A percentile compares a stretch with the other conserved stretches of the same genome.
These are phyloP conservation scores for Rhopalosiphum padi DNA, from an alignment of 1,140 invertebrate genomes.

Conservation along the genomic window DNA sequence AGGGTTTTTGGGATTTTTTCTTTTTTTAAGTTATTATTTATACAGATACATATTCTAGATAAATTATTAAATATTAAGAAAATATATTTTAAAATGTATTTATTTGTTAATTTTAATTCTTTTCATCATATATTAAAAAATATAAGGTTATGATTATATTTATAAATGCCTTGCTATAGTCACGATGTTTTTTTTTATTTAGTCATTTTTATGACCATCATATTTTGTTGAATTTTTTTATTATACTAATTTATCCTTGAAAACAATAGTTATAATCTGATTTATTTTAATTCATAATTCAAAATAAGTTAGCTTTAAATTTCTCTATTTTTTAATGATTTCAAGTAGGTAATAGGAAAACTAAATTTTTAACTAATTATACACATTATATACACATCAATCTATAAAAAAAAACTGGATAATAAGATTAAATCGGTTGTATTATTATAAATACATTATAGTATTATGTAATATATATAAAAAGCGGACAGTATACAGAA, in stretches of 20 bases:
- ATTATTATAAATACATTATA: neutral
- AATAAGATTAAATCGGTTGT: neutral
- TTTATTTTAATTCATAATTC: neutral
- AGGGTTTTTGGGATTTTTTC: neutral
- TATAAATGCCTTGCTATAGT: neutral
- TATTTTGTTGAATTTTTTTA: neutral
- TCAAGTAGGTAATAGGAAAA: neutral
- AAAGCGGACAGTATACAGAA: slow-evolving; percentile 11
- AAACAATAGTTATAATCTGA: neutral
- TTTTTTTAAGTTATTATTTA: neutral
- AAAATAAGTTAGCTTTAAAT: neutral
- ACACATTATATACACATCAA: neutral
- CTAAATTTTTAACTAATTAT: neutral
- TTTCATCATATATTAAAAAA: neutral
- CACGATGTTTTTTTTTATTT: neutral
- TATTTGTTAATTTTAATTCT: neutral
- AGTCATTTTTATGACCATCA: neutral
- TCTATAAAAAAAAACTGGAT: too few species aligned
- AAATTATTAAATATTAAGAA: neutral
- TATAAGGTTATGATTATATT: neutral
- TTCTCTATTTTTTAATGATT: neutral
- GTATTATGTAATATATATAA: neutral
- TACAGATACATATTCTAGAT: neutral
- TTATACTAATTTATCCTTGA: neutral
- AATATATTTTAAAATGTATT: neutral